Percentiles rank a stretch among this genome's conserved stretches.
Conservation (phyloP, 2,888 invertebrate genomes). For the Andrena trimmerana region DNA sequence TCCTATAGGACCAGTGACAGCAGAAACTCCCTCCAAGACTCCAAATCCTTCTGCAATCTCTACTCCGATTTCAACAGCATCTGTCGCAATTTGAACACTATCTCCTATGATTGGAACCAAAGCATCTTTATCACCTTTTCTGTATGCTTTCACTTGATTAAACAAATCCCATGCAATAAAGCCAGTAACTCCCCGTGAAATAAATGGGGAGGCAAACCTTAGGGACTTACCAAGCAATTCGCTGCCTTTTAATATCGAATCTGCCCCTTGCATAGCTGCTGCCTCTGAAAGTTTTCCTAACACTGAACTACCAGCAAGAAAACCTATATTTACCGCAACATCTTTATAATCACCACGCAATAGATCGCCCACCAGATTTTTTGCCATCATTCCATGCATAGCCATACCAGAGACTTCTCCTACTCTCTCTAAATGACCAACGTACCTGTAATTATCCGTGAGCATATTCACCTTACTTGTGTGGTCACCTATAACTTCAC, state of each 20-base stretch:
- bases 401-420: no score
- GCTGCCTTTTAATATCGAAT: background rate
- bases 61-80: background rate
- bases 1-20: constrained; percentile 1
- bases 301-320: no score
- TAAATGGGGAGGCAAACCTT: background rate
- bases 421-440: no score
- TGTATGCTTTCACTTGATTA: background rate
- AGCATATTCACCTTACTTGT: no score
- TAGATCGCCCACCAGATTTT: no score
- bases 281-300: no score
- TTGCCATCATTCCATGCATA: no score
- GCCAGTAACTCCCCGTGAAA: background rate
- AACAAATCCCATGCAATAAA: background rate
- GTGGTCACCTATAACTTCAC: no score
- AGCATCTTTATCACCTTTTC: background rate
- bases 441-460: no score
- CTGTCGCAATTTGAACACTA: background rate
- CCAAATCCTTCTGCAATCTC: background rate
- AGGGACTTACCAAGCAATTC: background rate
- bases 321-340: no score
- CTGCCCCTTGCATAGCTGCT: no score
- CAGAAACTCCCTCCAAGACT: background rate
- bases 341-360: no score
- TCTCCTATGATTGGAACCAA: constrained; percentile 4